Base-by-base conservation (phyloP, 2,888 invertebrate genomes). In the Willowsia nigromaculata region DNA sequence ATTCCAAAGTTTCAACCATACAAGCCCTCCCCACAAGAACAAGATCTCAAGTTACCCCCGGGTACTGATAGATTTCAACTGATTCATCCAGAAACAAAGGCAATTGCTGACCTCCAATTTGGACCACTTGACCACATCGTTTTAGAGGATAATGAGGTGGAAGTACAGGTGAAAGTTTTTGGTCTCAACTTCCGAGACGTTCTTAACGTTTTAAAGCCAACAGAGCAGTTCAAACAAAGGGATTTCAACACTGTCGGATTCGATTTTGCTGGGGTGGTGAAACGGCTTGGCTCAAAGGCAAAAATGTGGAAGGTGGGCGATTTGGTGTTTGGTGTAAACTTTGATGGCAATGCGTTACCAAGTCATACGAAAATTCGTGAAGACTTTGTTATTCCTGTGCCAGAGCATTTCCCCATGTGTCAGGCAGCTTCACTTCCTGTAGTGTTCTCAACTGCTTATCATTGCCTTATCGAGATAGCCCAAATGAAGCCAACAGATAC, bases 101-200 rank as follows among this genome's bases (percentile, higher is more conserved):
- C 59, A 6, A 76, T 85, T 30, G 43, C 27, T 11, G 85, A 85
- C 47, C 33, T 85, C 6, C 40, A 62, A 18, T 85, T 76, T 76
- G 74, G 85, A 13, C 59, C 43, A 1, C 47, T 85, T 59, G 81
- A 81, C 15, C 53, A 43, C 7, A 25, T 4, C 15, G 27, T 6
- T 5, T 33, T 90, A 47, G 53, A 33, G 6, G 78, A 68, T 0
- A 25, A 65, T 0, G 84, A 90, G 18, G 74, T 90, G 3, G 90
- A 90, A 59, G 43, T 89, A 18, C 68, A 74, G 13, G 80, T 90
- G 5, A 86, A 86, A 33, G 53, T 83, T 6, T 90, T 65, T 27
- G 89, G 89, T 13, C 50, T 90, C 0, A 90, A 90, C 40, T 90
- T 90, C 25, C 59, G 88, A 6, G 90, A 90, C 43, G 68, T 90